These are phyloP conservation scores for Mantis religiosa DNA, from an alignment of 2,888 invertebrate species.

Conservation along the genomic window DNA sequence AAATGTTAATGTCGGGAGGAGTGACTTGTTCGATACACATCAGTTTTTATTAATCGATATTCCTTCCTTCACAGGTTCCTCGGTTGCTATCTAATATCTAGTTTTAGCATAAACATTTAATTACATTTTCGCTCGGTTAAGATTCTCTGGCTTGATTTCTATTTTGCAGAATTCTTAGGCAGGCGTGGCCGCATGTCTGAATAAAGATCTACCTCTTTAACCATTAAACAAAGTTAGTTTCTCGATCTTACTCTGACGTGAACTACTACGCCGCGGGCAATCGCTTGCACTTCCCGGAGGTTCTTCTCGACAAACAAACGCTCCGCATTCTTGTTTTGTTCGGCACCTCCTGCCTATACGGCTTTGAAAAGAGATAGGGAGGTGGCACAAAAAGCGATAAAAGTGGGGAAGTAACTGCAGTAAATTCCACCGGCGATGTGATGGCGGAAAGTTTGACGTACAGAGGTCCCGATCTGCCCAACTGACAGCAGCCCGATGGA, in stretches of 20 bases:
- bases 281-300: not conserved
- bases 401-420: not conserved
- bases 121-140: no score
- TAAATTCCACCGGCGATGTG: not conserved
- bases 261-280: not conserved
- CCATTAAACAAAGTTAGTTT: not conserved
- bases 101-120: no score
- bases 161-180: not conserved
- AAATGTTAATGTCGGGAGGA: no score
- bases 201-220: not conserved
- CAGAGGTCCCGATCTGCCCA: not conserved
- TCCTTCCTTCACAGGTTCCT: no score
- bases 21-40: no score
- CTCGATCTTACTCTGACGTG: not conserved
- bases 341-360: not conserved
- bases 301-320: not conserved
- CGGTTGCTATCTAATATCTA: no score
- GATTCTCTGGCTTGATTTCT: not conserved
- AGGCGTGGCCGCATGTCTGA: not conserved
- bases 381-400: not conserved
- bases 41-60: no score
- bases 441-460: not conserved
- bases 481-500: not conserved
- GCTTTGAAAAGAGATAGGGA: not conserved
- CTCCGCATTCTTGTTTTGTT: not conserved